Evolutionary conservation across 1,140 invertebrate genomes (phyloP).

Genomic region (Brachionus rotundiformis): DNA sequence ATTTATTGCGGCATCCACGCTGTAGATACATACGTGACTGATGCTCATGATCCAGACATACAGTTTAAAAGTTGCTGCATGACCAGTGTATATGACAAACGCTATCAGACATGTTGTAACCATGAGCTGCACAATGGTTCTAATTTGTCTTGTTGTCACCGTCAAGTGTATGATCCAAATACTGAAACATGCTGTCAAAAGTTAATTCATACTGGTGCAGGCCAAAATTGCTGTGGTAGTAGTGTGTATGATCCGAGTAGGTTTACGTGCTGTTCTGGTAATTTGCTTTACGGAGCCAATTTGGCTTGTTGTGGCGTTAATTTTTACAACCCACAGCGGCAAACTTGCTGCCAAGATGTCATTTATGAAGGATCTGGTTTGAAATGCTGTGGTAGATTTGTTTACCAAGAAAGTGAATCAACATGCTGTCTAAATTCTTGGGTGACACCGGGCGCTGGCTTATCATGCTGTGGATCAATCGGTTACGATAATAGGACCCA

Average conservation of each 20-base stretch:
- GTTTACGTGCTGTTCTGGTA: background rate
- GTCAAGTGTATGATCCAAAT: background rate
- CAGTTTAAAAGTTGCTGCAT: background rate
- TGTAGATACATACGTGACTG: background rate
- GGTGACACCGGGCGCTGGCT: background rate
- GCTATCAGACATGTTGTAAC: constrained; percentile 15
- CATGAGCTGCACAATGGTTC: background rate
- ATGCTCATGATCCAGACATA: background rate
- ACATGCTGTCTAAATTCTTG: background rate
- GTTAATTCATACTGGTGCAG: background rate
- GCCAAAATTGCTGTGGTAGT: background rate
- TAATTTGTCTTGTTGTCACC: background rate
- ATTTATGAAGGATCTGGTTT: background rate
- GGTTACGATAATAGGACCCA: background rate
- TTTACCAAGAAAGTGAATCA: background rate
- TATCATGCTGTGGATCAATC: background rate
- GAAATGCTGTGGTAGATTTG: background rate
- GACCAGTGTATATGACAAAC: background rate
- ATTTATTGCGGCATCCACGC: constrained; percentile 5
- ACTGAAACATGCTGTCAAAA: background rate
- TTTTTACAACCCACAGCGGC: background rate
- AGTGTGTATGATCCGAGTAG: background rate
- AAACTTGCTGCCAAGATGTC: background rate
- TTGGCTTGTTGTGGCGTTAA: background rate
- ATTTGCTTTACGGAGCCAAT: background rate